Conservation (phyloP, 2,113 vertebrate species). For the Dipodomys spectabilis region DNA sequence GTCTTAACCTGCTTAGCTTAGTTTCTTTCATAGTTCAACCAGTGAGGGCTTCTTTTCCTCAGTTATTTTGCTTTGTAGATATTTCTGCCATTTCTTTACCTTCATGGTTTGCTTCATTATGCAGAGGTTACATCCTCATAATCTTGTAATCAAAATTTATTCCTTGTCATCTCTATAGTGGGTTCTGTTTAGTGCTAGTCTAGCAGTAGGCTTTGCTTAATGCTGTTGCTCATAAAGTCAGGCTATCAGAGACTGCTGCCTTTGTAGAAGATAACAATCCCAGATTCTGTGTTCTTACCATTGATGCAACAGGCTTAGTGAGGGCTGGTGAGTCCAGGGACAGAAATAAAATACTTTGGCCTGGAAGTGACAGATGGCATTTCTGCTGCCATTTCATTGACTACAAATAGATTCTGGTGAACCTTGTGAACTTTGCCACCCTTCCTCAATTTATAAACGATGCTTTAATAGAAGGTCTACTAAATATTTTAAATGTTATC, state of each 20-base stretch:
- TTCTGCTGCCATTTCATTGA: neutral
- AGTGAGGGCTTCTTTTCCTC: neutral
- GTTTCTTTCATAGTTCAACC: neutral
- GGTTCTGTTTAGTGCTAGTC: neutral
- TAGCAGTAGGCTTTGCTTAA: neutral
- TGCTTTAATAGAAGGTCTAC: neutral
- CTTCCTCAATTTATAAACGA: neutral
- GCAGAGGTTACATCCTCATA: neutral
- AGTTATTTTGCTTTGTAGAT: constrained; percentile 34
- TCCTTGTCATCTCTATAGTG: neutral
- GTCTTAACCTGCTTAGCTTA: neutral
- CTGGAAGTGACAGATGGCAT: neutral
- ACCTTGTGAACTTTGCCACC: neutral
- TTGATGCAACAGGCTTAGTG: neutral
- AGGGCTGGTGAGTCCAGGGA: neutral
- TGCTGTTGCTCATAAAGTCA: neutral
- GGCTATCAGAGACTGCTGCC: fast-evolving
- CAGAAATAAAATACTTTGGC: neutral
- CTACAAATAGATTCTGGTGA: neutral
- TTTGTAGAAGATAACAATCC: neutral
- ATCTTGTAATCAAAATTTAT: neutral
- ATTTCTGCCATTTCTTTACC: neutral
- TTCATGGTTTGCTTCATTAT: neutral
- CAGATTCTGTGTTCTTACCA: neutral
- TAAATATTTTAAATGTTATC: constrained; percentile 71